phyloP scores from a whole-genome alignment of 2,888 invertebrate genomes.

The Lasioglossum marginatum region DNA sequence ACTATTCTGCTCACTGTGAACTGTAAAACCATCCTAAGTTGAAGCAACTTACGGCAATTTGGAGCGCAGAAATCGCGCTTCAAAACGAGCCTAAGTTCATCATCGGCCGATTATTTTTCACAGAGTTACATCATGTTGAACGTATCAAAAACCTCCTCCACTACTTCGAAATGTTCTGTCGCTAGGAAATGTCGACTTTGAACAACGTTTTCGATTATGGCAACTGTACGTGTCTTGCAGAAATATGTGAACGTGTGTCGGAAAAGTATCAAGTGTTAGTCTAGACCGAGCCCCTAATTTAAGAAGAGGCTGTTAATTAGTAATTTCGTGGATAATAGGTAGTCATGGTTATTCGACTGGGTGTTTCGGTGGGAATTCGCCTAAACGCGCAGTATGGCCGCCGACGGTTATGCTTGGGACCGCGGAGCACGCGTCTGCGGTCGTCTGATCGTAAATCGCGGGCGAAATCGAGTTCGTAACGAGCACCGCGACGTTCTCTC shows the following conservation, averaged over 20 bases:
- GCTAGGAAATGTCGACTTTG: background rate
- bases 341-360: background rate
- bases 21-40: background rate
- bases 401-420: background rate
- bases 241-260: background rate
- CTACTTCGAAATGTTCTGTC: background rate
- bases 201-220: background rate
- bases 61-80: background rate
- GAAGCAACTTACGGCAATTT: background rate
- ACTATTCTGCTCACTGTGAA: background rate
- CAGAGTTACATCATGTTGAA: background rate
- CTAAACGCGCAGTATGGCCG: background rate
- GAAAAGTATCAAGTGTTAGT: background rate
- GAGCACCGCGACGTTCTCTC: constrained; percentile 4
- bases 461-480: constrained; percentile 6
- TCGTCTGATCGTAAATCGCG: background rate
- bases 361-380: background rate
- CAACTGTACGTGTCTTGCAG: background rate
- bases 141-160: background rate
- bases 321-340: background rate
- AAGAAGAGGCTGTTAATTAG: background rate
- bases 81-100: background rate
- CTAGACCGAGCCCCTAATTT: background rate
- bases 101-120: background rate
- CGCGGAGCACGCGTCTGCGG: background rate